A percentile compares a stretch with the other conserved stretches of the same genome.
Conservation (phyloP, 2,888 invertebrate genomes). For the Eubasilissa splendida region DNA sequence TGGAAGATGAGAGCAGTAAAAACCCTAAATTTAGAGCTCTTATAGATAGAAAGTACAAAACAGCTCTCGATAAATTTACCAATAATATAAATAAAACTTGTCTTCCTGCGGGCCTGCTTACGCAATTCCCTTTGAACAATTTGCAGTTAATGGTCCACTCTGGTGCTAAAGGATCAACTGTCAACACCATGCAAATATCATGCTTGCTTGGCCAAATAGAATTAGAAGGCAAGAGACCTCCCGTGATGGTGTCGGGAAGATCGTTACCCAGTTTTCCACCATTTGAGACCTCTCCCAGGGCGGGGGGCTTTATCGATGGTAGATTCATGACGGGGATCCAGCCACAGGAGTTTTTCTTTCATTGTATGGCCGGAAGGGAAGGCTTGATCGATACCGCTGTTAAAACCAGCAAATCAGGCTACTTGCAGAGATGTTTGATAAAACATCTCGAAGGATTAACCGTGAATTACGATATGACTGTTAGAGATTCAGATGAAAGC, state of each 20-base stretch:
- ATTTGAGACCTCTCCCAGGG: conserved; percentile 90
- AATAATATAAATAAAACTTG: conserved; percentile 92
- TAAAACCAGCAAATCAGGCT: conserved; percentile 98
- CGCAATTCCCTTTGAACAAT: conserved; percentile 94
- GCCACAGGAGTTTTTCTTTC: conserved; percentile 98
- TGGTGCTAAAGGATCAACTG: conserved; percentile 98
- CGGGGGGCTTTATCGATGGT: conserved; percentile 97
- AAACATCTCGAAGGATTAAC: conserved; percentile 98
- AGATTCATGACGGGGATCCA: conserved; percentile 98
- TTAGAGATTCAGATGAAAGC: conserved; percentile 94
- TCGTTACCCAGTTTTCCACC: conserved; percentile 93
- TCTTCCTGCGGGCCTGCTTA: conserved; percentile 87
- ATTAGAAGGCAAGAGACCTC: conserved; percentile 97
- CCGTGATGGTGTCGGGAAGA: conserved; percentile 93
- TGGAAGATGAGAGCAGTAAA: conserved; percentile 80
- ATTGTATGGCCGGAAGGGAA: conserved; percentile 99
- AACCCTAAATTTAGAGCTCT: conserved; percentile 86
- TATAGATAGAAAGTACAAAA: conserved; percentile 89
- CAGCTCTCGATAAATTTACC: conserved; percentile 84
- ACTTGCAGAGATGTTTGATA: conserved; percentile 95
- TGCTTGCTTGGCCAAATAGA: conserved; percentile 98
- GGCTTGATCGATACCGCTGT: conserved; percentile 99
- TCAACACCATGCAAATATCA: conserved; percentile 99
- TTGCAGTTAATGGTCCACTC: conserved; percentile 99
- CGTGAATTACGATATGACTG: conserved; percentile 94